Evolutionary conservation across 2,888 invertebrate genomes (phyloP).

Genomic region (Carterocephalus palaemon): DNA sequence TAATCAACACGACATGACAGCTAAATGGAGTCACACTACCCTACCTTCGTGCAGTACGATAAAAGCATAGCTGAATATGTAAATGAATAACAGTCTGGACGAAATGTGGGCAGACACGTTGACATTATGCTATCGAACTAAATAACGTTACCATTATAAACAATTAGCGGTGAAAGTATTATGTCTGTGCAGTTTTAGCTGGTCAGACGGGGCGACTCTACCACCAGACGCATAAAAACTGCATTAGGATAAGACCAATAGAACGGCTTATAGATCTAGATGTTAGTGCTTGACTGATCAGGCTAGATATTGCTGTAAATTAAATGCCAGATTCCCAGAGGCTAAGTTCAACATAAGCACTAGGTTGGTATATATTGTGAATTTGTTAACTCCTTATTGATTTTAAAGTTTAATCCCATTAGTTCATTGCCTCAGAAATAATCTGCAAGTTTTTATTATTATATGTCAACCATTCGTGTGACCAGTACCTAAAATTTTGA

Average conservation of each 20-base stretch:
- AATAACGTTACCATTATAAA: constrained; percentile 57
- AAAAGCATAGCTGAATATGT: constrained; percentile 37
- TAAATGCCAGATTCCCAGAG: constrained; percentile 78
- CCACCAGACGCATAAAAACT: constrained; percentile 62
- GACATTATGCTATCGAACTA: constrained; percentile 64
- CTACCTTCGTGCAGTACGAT: constrained; percentile 37
- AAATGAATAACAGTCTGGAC: constrained; percentile 52
- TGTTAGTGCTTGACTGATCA: constrained; percentile 72
- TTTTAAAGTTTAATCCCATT: constrained; percentile 37
- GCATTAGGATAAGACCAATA: constrained; percentile 73
- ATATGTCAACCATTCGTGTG: no score
- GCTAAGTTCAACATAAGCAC: constrained; percentile 41
- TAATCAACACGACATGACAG: constrained; percentile 52
- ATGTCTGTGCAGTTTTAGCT: constrained; percentile 47
- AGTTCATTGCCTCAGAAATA: constrained; percentile 16
- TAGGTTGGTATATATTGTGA: constrained; percentile 14
- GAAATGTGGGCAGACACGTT: constrained; percentile 63
- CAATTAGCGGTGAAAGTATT: constrained; percentile 70
- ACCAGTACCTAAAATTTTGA: no score
- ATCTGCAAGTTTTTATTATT: constrained; percentile 1
- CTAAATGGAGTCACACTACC: constrained; percentile 51
- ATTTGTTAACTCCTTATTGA: constrained; percentile 32
- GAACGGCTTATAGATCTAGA: constrained; percentile 73
- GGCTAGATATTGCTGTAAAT: constrained; percentile 59
- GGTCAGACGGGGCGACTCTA: constrained; percentile 52